These are phyloP conservation scores for Steinernema feltiae DNA, from an alignment of 1,140 invertebrate genomes.

Conservation along the genomic window DNA sequence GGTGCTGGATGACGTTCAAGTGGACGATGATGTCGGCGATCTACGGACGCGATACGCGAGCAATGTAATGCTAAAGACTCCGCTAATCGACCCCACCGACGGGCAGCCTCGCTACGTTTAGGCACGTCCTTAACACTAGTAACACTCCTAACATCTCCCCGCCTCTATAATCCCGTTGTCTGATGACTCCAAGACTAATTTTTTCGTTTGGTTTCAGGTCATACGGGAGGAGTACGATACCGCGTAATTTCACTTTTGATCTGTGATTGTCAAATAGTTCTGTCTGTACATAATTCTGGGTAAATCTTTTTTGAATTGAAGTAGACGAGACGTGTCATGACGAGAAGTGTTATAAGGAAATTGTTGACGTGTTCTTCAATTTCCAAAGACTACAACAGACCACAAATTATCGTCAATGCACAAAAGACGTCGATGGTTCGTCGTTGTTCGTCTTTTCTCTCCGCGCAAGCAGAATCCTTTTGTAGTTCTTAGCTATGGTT, in stretches of 20 bases:
- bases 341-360: too few species aligned
- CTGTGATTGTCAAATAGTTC: neutral
- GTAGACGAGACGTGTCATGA: too few species aligned
- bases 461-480: too few species aligned
- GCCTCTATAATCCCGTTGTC: neutral
- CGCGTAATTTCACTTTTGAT: too few species aligned
- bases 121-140: neutral
- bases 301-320: too few species aligned
- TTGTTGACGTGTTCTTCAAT: too few species aligned
- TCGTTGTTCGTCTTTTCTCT: too few species aligned
- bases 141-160: neutral
- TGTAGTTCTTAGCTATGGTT: too few species aligned
- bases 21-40: constrained; percentile 42
- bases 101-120: neutral
- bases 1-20: constrained; percentile 48
- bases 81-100: constrained; percentile 23
- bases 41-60: constrained; percentile 43
- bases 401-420: too few species aligned
- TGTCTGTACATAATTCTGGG: neutral
- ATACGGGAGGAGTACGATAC: neutral
- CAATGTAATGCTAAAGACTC: constrained; percentile 42
- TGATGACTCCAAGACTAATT: neutral
- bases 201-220: neutral
- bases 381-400: too few species aligned
- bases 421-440: too few species aligned